Evolutionary conservation across 2,888 invertebrate genomes (phyloP), one percentile per base, ranked within the genome.

Genomic region (Lepidocyrtoides sp.): DNA sequence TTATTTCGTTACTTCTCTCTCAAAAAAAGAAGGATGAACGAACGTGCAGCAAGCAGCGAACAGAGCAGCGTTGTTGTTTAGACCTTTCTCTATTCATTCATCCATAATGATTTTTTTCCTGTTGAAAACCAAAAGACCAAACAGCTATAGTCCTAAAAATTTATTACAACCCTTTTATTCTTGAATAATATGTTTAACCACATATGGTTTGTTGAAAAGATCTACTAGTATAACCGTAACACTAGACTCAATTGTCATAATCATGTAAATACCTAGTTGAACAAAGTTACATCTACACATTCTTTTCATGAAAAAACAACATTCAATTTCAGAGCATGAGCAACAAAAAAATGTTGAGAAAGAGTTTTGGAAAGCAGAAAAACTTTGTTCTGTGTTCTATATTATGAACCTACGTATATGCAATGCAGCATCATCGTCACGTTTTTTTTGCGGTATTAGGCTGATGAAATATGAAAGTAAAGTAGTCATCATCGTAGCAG

Each of bases 111-210:
- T 57, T 60, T 81, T 57, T 81, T 81, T 60, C 57, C 23, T 41
- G n/a, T 77, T 77, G 48, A 48, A 36, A 36, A 54, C 60, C 60
- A 81, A 81, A 57, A 41, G 36, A 66, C 54, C 54, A 51, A 54
- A 54, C 29, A 29, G 32, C 54, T 20, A 81, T 57, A 81, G 41
- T 41, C 57, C 81, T 81, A 81, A 81, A 79, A 81, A 81, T 81
- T 81, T 81, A 81, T 81, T 81, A 36, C 57, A 60, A 7, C 36
- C 57, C 81, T 57, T 57, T 60, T 57, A 81, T 57, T 36, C 60
- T 17, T 81, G 57, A 81, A 60, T 81, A 81, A 81, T 60, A 81
- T 81, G 81, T 81, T 81, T 81, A 81, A 81, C 81, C 81, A 81
- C 81, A 81, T 81, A 81, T 81, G 81, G 81, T 81, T 81, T 81